A percentile compares a stretch with the other conserved stretches of the same genome.
These are phyloP conservation scores for Rhinoptilus africanus DNA, from an alignment of 2,113 vertebrate species.

Conservation along the genomic window DNA sequence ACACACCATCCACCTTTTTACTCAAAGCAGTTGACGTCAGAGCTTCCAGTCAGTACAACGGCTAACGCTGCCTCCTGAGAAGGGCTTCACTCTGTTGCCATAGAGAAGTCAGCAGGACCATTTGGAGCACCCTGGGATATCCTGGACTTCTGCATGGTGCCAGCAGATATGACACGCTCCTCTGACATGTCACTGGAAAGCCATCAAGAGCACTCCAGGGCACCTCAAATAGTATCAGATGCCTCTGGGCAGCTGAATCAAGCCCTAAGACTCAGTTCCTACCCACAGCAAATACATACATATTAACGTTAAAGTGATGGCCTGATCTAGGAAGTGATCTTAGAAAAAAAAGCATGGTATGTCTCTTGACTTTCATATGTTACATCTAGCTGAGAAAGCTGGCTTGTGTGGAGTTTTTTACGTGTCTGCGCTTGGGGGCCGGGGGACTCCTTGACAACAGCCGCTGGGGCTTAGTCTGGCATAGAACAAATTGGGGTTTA, in stretches of 20 bases:
- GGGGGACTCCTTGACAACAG: neutral
- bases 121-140: neutral
- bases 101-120: constrained; percentile 4
- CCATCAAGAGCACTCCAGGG: neutral
- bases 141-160: neutral
- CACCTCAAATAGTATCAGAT: neutral
- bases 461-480: neutral
- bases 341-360: neutral
- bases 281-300: neutral
- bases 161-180: neutral
- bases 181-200: neutral
- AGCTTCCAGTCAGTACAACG: neutral
- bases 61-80: neutral
- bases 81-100: neutral
- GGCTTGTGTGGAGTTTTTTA: neutral
- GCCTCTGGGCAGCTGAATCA: neutral
- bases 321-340: neutral
- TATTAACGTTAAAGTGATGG: neutral
- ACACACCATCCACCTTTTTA: neutral
- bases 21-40: neutral
- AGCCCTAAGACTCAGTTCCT: neutral
- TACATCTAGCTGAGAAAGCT: neutral
- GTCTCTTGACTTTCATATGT: neutral
- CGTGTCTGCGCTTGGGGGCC: fast-evolving
- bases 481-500: neutral